Evolutionary conservation across 1,140 invertebrate species (phyloP).

Genomic region (Drosophila cardini): DNA sequence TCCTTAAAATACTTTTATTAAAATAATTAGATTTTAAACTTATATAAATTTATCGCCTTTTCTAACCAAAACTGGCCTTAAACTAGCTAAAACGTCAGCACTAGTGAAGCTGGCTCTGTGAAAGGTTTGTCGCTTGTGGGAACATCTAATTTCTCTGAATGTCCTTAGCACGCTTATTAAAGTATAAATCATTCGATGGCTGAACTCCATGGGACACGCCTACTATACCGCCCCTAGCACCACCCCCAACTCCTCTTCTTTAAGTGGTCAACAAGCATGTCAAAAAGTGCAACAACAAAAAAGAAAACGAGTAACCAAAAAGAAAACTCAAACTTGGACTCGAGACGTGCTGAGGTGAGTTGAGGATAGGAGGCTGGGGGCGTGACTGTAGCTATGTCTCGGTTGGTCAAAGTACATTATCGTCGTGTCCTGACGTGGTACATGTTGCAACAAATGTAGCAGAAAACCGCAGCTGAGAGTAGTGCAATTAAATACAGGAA

Average conservation of each 20-base stretch:
- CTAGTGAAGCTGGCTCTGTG: neutral
- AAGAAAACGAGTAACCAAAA: constrained; percentile 4
- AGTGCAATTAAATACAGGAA: constrained; percentile 83
- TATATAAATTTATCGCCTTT: no score
- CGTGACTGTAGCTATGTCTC: neutral
- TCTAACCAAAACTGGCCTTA: no score
- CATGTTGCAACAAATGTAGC: constrained; percentile 80
- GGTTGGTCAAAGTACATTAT: constrained; percentile 75
- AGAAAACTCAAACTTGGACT: constrained; percentile 15
- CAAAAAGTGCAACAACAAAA: constrained; percentile 18
- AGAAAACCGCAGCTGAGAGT: constrained; percentile 80
- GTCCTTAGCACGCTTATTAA: constrained; percentile 77
- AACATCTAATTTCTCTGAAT: constrained; percentile 76
- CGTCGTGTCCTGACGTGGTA: constrained; percentile 57
- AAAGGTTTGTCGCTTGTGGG: neutral
- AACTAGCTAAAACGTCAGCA: no score
- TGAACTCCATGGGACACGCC: neutral
- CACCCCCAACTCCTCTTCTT: neutral
- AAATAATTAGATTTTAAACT: no score
- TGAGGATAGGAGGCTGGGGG: neutral
- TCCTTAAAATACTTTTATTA: no score
- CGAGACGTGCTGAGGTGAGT: constrained; percentile 27
- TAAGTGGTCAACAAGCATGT: constrained; percentile 14
- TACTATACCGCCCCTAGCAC: neutral
- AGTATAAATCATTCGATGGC: constrained; percentile 73